Evolutionary conservation across 2,888 invertebrate species (phyloP).

Genomic region (Plutella xylostella): DNA sequence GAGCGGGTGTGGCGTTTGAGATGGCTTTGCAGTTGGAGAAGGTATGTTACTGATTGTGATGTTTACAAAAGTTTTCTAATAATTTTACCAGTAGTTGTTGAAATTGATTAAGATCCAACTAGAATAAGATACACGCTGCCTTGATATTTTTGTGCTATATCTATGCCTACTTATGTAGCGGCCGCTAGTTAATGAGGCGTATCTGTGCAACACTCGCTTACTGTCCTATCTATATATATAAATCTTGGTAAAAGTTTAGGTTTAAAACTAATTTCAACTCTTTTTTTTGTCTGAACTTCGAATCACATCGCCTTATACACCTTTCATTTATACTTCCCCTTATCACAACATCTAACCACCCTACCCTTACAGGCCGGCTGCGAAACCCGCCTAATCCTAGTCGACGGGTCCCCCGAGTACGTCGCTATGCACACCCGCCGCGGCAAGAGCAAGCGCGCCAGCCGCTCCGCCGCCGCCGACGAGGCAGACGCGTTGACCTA

Average conservation of each 20-base stretch:
- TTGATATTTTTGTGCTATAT: no score
- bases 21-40: conserved; percentile 89
- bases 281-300: no score
- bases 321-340: no score
- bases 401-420: conserved; percentile 92
- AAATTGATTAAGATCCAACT: background rate
- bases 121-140: background rate
- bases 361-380: conserved; percentile 43
- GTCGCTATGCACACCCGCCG: conserved; percentile 81
- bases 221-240: no score
- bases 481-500: conserved; percentile 82
- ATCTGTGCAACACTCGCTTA: no score
- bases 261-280: no score
- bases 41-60: conserved; percentile 24
- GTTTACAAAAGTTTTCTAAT: no score
- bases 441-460: conserved; percentile 70
- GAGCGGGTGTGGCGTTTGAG: conserved; percentile 94
- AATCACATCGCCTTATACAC: no score
- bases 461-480: conserved; percentile 67
- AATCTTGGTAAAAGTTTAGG: no score
- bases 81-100: background rate
- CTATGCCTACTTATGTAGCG: no score
- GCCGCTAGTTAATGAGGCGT: no score
- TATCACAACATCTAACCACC: background rate
- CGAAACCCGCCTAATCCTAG: conserved; percentile 75